Evolutionary conservation across 2,888 invertebrate genomes (phyloP), one percentile per base, ranked within the genome.

Genomic region (Marasmarcha lunaedactyla): DNA sequence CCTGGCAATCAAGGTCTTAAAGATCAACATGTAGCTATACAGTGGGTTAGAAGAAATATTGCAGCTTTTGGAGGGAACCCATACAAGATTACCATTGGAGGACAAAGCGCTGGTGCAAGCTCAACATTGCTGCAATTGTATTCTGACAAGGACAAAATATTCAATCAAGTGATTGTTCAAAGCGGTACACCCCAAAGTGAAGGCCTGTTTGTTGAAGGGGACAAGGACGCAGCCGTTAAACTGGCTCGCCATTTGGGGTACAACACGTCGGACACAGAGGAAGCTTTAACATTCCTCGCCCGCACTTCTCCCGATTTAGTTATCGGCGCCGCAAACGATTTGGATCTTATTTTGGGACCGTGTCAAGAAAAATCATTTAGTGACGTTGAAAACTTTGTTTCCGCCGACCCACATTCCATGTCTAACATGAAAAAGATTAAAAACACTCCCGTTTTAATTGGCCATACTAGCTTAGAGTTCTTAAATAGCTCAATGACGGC

Each of bases 1-100:
- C 63, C 79, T 9, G 83, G 83, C 1, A 83, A 83, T 42, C 78
- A 79, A 48, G 83, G 83, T 0, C 56, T 83, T 1, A 79, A 76
- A 48, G 83, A 83, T 42, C 81, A 83, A 45, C 64, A 63, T 37
- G 50, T 57, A 43, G 81, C 79, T 1, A 46, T 83, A n/a, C 54
- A 44, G 1, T 83, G 83, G 83, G 59, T 83, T 2, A 66, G 65
- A 41, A 56, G 53, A 1, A 73, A 83, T 40, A 81, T 83, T 6
- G 63, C 57, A 5, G 58, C 72, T 0, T 83, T 83, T 43, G 83
- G 81, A 13, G 83, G 83, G 1, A 76, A 83, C 15, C 76, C 79
- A 1, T 71, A 76, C 36, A 73, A 74, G 40, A 61, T 83, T 0
- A 83, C 83, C 1, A 51, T 83, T 14, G 65, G 63, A 9, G 83